Conservation (phyloP, 2,888 invertebrate genomes). For the Mesorhabditis sp. region DNA sequence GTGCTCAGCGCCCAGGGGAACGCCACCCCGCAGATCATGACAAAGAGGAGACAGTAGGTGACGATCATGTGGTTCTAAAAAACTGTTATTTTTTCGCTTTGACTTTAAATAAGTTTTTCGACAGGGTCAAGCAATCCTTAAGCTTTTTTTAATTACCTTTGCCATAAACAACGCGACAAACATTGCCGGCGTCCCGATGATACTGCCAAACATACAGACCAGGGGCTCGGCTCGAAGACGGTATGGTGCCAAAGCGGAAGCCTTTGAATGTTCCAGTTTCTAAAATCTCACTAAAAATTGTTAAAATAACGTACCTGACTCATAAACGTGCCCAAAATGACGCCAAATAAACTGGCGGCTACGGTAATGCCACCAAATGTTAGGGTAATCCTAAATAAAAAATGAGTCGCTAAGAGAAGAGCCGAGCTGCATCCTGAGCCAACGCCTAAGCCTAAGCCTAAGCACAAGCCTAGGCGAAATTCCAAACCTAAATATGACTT, state of each 20-base stretch:
- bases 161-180: neutral
- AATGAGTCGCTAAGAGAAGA: neutral
- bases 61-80: neutral
- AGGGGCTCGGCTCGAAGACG: neutral
- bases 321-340: neutral
- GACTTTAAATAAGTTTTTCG: too few relatives aligned
- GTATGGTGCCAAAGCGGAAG: neutral
- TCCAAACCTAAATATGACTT: neutral
- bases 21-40: neutral
- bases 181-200: slow-evolving; percentile 2
- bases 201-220: neutral
- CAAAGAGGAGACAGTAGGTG: neutral
- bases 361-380: neutral
- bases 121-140: neutral
- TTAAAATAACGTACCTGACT: neutral
- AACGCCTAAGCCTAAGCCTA: too few relatives aligned
- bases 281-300: neutral
- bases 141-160: neutral
- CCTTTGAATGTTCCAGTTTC: neutral
- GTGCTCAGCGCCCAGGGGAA: slow-evolving; percentile 1
- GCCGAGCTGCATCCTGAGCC: too few relatives aligned
- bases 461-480: neutral
- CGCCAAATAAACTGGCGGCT: neutral
- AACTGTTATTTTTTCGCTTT: too few relatives aligned
- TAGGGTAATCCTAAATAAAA: neutral